Percentiles rank a stretch among this genome's conserved stretches.
Evolutionary conservation across 2,113 vertebrate species (phyloP).

Genomic region (Mustela nigripes): DNA sequence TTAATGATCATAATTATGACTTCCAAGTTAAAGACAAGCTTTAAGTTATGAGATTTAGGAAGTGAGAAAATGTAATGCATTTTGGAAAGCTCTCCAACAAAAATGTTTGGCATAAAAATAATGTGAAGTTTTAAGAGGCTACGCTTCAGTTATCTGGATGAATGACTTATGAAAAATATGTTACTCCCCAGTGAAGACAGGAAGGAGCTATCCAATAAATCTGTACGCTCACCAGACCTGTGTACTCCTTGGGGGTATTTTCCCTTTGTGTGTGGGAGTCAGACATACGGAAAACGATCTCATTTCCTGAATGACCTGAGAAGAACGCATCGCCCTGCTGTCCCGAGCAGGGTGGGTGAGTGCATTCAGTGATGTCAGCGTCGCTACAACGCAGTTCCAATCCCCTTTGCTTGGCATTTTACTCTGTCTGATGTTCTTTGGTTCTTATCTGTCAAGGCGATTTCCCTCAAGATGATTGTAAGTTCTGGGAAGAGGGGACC

Average conservation of each 20-base stretch:
- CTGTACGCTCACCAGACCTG: not conserved
- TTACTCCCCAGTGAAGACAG: not conserved
- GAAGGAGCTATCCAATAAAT: not conserved
- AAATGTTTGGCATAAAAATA: not conserved
- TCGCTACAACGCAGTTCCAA: not conserved
- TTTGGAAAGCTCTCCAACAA: conserved; percentile 38
- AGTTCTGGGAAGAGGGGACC: not conserved
- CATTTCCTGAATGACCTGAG: conserved; percentile 74
- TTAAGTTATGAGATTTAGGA: conserved; percentile 44
- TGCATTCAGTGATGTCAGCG: not conserved
- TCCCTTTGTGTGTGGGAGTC: conserved; percentile 47
- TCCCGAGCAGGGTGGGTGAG: not conserved
- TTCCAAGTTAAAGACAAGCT: conserved; percentile 18
- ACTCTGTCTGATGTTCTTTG: not conserved
- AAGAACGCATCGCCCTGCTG: not conserved
- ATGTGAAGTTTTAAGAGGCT: conserved; percentile 46
- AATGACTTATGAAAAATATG: conserved; percentile 8
- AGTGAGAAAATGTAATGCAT: conserved; percentile 45
- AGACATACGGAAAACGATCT: conserved; percentile 14
- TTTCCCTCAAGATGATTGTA: not conserved
- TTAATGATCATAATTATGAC: not conserved
- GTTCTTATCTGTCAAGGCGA: not conserved
- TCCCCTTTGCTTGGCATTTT: not conserved
- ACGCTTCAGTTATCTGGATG: not conserved
- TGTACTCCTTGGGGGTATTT: not conserved